phyloP scores from a whole-genome alignment of 2,113 vertebrate genomes.

The Protobothrops flavoviridis region DNA sequence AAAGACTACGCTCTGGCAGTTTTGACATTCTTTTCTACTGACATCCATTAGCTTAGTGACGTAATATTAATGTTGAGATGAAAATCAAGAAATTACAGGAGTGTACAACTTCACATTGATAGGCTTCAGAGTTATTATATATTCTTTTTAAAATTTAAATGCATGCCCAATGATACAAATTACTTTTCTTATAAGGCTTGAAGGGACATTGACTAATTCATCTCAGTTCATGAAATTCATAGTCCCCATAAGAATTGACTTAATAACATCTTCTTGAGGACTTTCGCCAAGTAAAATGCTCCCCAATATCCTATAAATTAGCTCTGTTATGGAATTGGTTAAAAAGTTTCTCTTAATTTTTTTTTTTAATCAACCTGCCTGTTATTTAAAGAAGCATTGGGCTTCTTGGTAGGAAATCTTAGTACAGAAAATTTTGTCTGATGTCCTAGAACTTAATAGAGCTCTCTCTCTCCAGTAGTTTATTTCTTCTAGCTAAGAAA shows the following conservation, averaged over 20 bases:
- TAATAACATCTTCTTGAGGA: not conserved
- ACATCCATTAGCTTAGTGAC: not conserved
- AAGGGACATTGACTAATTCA: not conserved
- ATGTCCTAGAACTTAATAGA: not conserved
- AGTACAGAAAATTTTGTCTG: not conserved
- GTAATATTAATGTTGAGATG: not conserved
- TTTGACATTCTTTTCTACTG: not conserved
- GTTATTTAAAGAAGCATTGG: not conserved
- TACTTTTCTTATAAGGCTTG: not conserved
- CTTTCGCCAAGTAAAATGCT: not conserved
- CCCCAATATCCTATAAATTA: not conserved
- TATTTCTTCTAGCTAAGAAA: not conserved
- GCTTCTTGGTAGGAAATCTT: not conserved
- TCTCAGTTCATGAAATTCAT: not conserved
- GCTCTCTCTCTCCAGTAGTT: not conserved
- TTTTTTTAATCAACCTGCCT: not conserved
- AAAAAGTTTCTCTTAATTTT: not conserved
- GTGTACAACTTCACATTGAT: not conserved
- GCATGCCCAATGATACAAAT: not conserved
- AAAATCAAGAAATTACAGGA: not conserved
- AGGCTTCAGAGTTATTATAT: not conserved
- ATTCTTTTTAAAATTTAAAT: not conserved
- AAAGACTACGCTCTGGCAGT: not conserved
- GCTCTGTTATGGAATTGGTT: not conserved
- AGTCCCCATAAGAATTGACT: not conserved